A percentile compares a stretch with the other conserved stretches of the same genome.
phyloP scores from a whole-genome alignment of 2,113 vertebrate genomes.

The Phycodurus eques region DNA sequence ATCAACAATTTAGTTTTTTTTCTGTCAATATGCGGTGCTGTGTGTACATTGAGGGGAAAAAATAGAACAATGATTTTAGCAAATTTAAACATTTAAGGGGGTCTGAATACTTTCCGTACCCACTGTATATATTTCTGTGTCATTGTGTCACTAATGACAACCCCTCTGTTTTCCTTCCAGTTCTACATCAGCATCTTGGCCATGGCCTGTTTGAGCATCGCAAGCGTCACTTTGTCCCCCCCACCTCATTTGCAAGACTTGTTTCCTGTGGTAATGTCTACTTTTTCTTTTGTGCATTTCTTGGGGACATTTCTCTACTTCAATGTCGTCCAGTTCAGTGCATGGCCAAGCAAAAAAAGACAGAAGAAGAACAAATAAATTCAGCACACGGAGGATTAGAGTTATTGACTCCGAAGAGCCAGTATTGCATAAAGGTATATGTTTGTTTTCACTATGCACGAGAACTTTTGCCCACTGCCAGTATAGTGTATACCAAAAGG shows the following conservation, averaged over 20 bases:
- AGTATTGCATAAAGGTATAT: not conserved
- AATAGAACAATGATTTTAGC: no score
- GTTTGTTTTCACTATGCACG: not conserved
- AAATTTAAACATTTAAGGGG: no score
- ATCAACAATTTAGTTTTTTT: no score
- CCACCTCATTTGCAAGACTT: constrained; percentile 83
- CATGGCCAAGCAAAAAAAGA: constrained; percentile 65
- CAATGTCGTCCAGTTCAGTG: constrained; percentile 81
- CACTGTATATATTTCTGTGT: not conserved
- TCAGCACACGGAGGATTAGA: not conserved
- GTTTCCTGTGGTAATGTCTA: constrained; percentile 84
- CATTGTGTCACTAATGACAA: not conserved
- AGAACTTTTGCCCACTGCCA: not conserved
- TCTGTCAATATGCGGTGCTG: no score
- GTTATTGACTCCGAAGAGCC: not conserved
- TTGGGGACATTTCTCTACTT: constrained; percentile 82
- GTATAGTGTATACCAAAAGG: not conserved
- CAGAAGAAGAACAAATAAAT: constrained; percentile 84
- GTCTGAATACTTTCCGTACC: no score
- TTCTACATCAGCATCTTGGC: constrained; percentile 77
- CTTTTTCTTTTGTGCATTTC: constrained; percentile 83
- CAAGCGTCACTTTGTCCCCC: constrained; percentile 67
- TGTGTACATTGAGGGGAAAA: no score
- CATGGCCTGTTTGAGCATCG: constrained; percentile 79
- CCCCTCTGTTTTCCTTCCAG: constrained; percentile 65